Conservation (phyloP, 2,888 invertebrate genomes). For the Agapostemon virescens region DNA sequence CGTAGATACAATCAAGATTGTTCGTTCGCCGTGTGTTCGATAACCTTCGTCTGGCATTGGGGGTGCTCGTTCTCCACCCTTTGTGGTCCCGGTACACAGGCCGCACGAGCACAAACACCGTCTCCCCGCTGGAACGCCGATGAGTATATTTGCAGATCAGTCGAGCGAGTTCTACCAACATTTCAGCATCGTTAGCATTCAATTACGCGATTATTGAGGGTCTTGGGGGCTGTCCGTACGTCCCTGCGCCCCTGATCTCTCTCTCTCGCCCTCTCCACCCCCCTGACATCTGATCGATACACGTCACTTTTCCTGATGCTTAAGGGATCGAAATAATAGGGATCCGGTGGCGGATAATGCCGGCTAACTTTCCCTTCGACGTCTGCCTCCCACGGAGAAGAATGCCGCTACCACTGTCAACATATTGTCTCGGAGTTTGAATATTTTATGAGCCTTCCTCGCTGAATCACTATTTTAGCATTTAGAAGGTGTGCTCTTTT, state of each 20-base stretch:
- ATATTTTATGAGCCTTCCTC: background rate
- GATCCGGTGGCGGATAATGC: background rate
- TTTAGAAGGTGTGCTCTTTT: background rate
- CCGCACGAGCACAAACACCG: constrained; percentile 63
- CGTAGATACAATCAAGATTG: constrained; percentile 46
- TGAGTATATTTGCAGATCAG: constrained; percentile 73
- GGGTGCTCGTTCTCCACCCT: constrained; percentile 21
- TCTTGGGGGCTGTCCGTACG: constrained; percentile 39
- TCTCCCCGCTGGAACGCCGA: constrained; percentile 62
- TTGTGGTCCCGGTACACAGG: constrained; percentile 49
- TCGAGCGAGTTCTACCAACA: constrained; percentile 71
- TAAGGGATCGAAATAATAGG: constrained; percentile 30
- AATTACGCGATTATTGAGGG: constrained; percentile 72
- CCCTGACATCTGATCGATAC: constrained; percentile 31
- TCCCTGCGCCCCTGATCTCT: background rate
- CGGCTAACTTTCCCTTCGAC: background rate
- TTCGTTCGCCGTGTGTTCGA: constrained; percentile 58
- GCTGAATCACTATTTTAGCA: background rate
- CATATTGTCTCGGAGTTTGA: background rate
- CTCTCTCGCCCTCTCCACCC: background rate
- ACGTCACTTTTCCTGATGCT: constrained; percentile 20
- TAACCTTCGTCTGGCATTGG: constrained; percentile 55
- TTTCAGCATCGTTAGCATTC: constrained; percentile 74
- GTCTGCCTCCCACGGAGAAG: background rate
- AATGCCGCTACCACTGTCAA: background rate